phyloP scores from a whole-genome alignment of 1,140 invertebrate genomes.

The Drosophila equinoxialis region DNA sequence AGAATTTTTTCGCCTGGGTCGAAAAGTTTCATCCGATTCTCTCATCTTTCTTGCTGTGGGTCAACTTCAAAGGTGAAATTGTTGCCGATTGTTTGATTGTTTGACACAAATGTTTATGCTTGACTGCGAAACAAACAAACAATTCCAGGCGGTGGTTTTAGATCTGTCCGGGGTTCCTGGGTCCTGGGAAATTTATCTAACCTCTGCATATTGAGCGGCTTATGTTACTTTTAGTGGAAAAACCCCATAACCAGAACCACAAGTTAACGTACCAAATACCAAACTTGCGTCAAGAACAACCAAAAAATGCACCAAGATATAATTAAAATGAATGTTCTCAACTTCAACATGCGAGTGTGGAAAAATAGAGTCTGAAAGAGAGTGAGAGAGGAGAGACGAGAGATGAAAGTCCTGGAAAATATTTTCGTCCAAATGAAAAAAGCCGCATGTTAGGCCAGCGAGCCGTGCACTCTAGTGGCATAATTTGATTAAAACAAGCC shows the following conservation, averaged over 20 bases:
- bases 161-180: slow-evolving; percentile 5
- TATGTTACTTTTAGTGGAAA: slow-evolving; percentile 28
- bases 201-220: slow-evolving; percentile 19
- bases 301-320: slow-evolving; percentile 47
- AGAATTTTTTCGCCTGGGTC: slow-evolving; percentile 31
- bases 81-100: slow-evolving; percentile 75
- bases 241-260: slow-evolving; percentile 31
- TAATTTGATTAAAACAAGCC: slow-evolving; percentile 76
- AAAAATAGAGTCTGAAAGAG: neutral
- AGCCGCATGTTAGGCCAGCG: slow-evolving; percentile 54
- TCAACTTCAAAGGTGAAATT: slow-evolving; percentile 50
- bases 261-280: slow-evolving; percentile 64
- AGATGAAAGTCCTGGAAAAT: slow-evolving; percentile 18
- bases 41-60: slow-evolving; percentile 10
- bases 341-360: slow-evolving; percentile 3
- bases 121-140: slow-evolving; percentile 73
- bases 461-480: slow-evolving; percentile 50
- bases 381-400: neutral
- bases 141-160: slow-evolving; percentile 36
- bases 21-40: slow-evolving; percentile 49
- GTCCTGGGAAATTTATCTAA: slow-evolving; percentile 23
- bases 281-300: slow-evolving; percentile 50
- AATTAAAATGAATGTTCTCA: slow-evolving; percentile 75
- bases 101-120: slow-evolving; percentile 79
- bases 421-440: slow-evolving; percentile 62